These are phyloP conservation scores for Heliothis subflexa DNA, from an alignment of 1,140 invertebrate species.

Conservation along the genomic window DNA sequence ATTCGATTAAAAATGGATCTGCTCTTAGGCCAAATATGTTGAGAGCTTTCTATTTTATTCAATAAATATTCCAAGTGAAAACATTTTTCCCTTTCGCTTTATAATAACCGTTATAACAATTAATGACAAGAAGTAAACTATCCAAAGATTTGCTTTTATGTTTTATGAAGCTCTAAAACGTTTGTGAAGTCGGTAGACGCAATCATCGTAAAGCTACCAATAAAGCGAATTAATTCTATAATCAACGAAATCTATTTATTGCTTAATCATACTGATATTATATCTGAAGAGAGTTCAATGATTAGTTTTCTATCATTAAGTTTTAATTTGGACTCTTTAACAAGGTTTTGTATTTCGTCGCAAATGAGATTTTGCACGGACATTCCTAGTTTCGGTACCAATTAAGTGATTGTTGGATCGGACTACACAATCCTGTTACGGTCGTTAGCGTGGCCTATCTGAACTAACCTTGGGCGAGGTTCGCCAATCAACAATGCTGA, in stretches of 20 bases:
- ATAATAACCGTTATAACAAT: constrained; percentile 1
- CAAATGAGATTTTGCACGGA: constrained; percentile 39
- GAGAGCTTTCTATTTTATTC: no score
- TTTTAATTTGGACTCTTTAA: constrained; percentile 27
- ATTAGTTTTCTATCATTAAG: constrained; percentile 14
- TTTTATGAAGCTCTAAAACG: constrained; percentile 30
- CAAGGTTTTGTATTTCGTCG: constrained; percentile 11
- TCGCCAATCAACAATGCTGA: constrained; percentile 24
- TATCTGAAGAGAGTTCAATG: constrained; percentile 7
- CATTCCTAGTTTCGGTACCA: constrained; percentile 38
- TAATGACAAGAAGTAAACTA: neutral
- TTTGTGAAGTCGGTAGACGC: constrained; percentile 18
- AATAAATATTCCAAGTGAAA: no score
- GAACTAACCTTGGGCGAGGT: neutral
- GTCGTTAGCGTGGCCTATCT: constrained; percentile 21
- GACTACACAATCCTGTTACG: constrained; percentile 36
- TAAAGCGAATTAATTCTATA: constrained; percentile 37
- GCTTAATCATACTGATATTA: constrained; percentile 36
- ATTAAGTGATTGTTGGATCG: constrained; percentile 34
- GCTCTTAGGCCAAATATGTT: no score
- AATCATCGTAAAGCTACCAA: constrained; percentile 34
- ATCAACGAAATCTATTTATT: constrained; percentile 41
- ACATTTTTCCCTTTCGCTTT: neutral
- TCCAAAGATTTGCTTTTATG: constrained; percentile 11
- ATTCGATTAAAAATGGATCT: neutral